Base-by-base conservation (phyloP, 1,140 invertebrate species). In the Lordiphosa clarofinis region DNA sequence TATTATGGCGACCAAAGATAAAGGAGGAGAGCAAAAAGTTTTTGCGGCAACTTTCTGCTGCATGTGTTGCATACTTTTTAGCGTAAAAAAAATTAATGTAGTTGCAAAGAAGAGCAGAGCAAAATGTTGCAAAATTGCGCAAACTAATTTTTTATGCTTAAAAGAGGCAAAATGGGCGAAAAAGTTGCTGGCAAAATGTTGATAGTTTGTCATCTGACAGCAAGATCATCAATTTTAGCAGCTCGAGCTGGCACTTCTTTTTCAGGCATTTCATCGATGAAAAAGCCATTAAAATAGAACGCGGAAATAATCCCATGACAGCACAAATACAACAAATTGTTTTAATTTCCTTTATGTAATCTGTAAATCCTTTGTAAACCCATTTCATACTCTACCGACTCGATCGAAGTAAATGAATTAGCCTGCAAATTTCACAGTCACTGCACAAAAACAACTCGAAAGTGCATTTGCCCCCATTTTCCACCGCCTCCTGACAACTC, bases 71-170 rank as follows among this genome's bases (percentile, higher is more conserved):
- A 63, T 54, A 50, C 47, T 63, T 72, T 76, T 56, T 46, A 52
- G 44, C 33, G 15, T 76, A 24, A 21, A 43, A 53, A 72, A 46
- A 39, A 49, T 46, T 36, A 40, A 24, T 7, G 15, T 19, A 11
- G 24, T 8, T 6, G 24, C 21, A 24, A 11, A 3, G 11, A 6
- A 9, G 4, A 8, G 43, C 6, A 37, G 11, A 8, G 33, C n/a
- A 55, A 56, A 42, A 56, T 68, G 48, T 56, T 59, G 44, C 33
- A 15, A 69, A 68, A 49, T 58, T 67, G 49, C 42, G 10, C 56
- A 69, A 75, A 75, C 72, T 55, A 75, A 75, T 75, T 75, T 73
- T 75, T 65, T 75, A 70, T 75, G 65, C 33, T 39, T 37, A 31
- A 8, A 12, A 19, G 0, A 31, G 66, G 44, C 21, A 9, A 9